These are phyloP conservation scores for Daphoenositta chrysoptera DNA, from an alignment of 2,113 vertebrate genomes.

Conservation along the genomic window DNA sequence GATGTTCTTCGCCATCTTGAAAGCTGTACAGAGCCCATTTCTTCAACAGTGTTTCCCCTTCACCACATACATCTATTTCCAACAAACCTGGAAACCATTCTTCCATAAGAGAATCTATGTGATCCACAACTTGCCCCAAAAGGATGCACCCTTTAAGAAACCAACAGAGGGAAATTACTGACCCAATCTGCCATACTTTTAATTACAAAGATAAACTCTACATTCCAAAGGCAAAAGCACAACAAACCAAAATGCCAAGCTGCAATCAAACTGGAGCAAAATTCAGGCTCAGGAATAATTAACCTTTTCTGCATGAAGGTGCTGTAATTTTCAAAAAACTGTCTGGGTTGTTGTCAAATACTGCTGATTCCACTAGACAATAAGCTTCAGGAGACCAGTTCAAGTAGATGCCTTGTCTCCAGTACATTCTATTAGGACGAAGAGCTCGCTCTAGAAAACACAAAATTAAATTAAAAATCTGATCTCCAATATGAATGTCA, in stretches of 20 bases:
- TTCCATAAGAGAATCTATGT: constrained; percentile 94
- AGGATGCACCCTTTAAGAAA: constrained; percentile 82
- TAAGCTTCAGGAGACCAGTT: constrained; percentile 94
- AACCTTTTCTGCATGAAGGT: constrained; percentile 93
- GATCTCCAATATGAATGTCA: neutral
- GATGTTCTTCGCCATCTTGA: constrained; percentile 83
- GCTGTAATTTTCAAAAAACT: constrained; percentile 91
- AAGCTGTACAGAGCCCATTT: constrained; percentile 95
- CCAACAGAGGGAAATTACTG: neutral
- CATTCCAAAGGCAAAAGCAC: neutral
- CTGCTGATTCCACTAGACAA: constrained; percentile 86
- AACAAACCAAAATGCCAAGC: constrained; percentile 23
- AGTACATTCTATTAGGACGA: constrained; percentile 89
- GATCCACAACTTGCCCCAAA: constrained; percentile 94
- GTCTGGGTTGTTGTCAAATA: constrained; percentile 76
- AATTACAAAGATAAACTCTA: neutral
- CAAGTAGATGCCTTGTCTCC: constrained; percentile 93
- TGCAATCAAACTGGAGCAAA: constrained; percentile 2
- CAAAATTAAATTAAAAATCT: neutral
- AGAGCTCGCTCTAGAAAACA: constrained; percentile 75
- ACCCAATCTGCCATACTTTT: neutral
- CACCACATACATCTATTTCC: constrained; percentile 89
- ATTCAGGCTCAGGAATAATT: constrained; percentile 7
- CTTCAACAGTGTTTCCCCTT: constrained; percentile 90
- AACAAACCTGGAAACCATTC: constrained; percentile 95